A percentile compares a stretch with the other conserved stretches of the same genome.
Evolutionary conservation across 2,888 invertebrate genomes (phyloP).

Genomic region (Chromoteleia sp.): DNA sequence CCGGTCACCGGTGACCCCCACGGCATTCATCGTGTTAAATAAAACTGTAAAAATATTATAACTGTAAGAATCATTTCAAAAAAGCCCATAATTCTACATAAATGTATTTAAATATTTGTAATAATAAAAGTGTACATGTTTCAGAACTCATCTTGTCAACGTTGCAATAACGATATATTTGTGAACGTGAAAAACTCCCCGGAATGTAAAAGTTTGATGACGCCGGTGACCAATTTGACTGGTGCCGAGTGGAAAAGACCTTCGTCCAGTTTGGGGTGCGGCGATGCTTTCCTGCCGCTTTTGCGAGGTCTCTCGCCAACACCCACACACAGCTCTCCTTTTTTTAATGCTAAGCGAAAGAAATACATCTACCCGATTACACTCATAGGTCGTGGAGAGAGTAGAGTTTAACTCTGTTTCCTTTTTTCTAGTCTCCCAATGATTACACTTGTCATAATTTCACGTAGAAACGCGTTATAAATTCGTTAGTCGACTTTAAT

Average conservation of each 20-base stretch:
- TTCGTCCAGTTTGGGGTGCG: constrained; percentile 61
- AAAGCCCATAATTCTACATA: too few species aligned
- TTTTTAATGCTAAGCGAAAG: constrained; percentile 87
- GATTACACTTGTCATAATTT: not conserved
- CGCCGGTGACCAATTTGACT: constrained; percentile 80
- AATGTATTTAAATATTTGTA: too few species aligned
- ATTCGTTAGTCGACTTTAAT: too few species aligned
- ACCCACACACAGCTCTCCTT: constrained; percentile 84
- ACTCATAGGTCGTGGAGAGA: constrained; percentile 85
- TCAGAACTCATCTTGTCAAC: constrained; percentile 77
- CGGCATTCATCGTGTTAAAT: too few species aligned
- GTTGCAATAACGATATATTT: constrained; percentile 80
- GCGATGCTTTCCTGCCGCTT: constrained; percentile 86
- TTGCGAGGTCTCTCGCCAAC: constrained; percentile 85
- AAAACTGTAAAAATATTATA: too few species aligned
- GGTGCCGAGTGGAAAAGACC: constrained; percentile 82
- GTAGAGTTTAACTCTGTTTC: constrained; percentile 85
- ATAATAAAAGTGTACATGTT: too few species aligned
- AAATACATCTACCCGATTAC: constrained; percentile 88
- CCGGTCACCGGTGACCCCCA: too few species aligned
- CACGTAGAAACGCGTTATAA: too few species aligned
- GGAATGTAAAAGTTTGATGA: constrained; percentile 82
- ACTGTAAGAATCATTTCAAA: too few species aligned
- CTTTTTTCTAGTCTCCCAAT: constrained; percentile 22
- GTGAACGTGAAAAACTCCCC: constrained; percentile 81